phyloP scores from a whole-genome alignment of 2,113 vertebrate species.

The zebrafish (Danio rerio) region GRCz12tu NC_133185.1:36113001-36113500 shows the following conservation, averaged over 20 bases:
- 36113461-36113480: slow-evolving; percentile 62
- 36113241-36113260: slow-evolving; percentile 49
- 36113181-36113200: slow-evolving; percentile 8
- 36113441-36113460: slow-evolving; percentile 73
- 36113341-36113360: slow-evolving; percentile 74
- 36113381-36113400: slow-evolving; percentile 73
- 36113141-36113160: neutral
- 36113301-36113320: slow-evolving; percentile 74
- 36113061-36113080: neutral
- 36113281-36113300: slow-evolving; percentile 64
- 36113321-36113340: slow-evolving; percentile 64
- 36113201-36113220: slow-evolving; percentile 37
- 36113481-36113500: slow-evolving; percentile 48
- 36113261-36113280: slow-evolving; percentile 61
- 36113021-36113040: no score
- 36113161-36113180: neutral
- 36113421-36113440: slow-evolving; percentile 74
- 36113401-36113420: slow-evolving; percentile 73
- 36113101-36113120: neutral
- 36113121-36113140: neutral
- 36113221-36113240: slow-evolving; percentile 51
- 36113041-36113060: neutral
- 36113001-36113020: no score
- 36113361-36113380: slow-evolving; percentile 62
- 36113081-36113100: neutral